Evolutionary conservation across 2,797 vertebrate genomes (phyloP).

Genomic region (Enteromius viviparus): DNA sequence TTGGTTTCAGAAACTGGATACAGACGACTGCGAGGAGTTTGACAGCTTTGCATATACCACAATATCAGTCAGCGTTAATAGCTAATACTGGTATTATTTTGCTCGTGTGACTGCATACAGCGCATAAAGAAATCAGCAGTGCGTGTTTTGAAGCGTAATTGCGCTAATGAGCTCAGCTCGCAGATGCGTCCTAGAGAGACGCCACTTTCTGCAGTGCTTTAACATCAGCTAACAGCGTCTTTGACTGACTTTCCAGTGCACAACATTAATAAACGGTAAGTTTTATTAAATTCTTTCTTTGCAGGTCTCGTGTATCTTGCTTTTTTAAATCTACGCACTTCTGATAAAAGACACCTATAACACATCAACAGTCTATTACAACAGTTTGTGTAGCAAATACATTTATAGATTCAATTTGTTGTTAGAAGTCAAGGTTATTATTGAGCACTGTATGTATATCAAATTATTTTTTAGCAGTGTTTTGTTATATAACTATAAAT

Average conservation of each 20-base stretch:
- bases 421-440: background rate
- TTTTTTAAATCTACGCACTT: background rate
- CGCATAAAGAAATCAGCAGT: background rate
- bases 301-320: background rate
- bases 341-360: background rate
- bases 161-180: background rate
- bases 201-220: background rate
- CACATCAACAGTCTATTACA: background rate
- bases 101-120: background rate
- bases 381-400: background rate
- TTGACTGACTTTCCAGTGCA: background rate
- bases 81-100: background rate
- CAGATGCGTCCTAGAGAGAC: conserved; percentile 69
- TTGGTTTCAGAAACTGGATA: background rate
- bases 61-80: background rate
- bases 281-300: background rate
- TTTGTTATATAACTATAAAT: background rate
- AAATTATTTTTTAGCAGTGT: background rate
- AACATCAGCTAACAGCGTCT: background rate
- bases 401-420: background rate
- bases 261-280: background rate
- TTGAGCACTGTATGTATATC: background rate
- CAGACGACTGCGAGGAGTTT: background rate
- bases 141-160: background rate
- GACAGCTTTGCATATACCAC: background rate